These are phyloP conservation scores for Stenoptilia bipunctidactyla DNA, from an alignment of 2,888 invertebrate genomes.

Conservation along the genomic window DNA sequence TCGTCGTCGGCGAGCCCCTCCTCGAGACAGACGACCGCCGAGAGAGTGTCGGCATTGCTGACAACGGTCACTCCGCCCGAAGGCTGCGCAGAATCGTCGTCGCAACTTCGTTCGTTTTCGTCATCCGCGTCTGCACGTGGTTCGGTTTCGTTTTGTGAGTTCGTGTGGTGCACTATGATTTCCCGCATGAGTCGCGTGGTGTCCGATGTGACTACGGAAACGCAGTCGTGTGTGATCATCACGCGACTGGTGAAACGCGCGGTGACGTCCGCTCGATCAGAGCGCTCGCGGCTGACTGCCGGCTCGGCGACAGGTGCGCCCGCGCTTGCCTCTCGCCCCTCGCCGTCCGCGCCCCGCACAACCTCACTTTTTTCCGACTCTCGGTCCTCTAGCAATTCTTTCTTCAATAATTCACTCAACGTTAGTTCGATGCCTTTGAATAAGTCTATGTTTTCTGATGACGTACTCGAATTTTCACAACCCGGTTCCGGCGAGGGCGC, in stretches of 20 bases:
- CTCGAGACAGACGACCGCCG: constrained; percentile 81
- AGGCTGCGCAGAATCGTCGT: constrained; percentile 57
- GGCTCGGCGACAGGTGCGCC: constrained; percentile 50
- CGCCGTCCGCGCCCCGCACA: constrained; percentile 27
- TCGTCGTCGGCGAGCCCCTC: constrained; percentile 92
- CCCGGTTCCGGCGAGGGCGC: constrained; percentile 45
- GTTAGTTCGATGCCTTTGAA: constrained; percentile 68
- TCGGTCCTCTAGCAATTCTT: constrained; percentile 63
- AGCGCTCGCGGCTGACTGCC: constrained; percentile 67
- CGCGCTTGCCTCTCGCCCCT: constrained; percentile 55
- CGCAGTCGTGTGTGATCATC: constrained; percentile 88
- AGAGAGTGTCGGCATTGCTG: constrained; percentile 78
- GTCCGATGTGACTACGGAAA: constrained; percentile 82
- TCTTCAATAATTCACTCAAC: constrained; percentile 67
- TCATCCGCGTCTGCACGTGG: constrained; percentile 33
- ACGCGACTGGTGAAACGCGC: constrained; percentile 89
- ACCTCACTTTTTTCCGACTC: constrained; percentile 59
- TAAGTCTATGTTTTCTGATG: constrained; percentile 57
- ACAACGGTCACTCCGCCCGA: constrained; percentile 76
- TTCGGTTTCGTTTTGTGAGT: constrained; percentile 67
- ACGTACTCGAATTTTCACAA: constrained; percentile 27
- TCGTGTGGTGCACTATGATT: constrained; percentile 76
- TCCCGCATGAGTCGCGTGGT: constrained; percentile 79
- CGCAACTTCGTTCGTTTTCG: constrained; percentile 57
- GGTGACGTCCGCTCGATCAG: constrained; percentile 68